phyloP scores from a whole-genome alignment of 1,140 invertebrate genomes.

The Limonius californicus region DNA sequence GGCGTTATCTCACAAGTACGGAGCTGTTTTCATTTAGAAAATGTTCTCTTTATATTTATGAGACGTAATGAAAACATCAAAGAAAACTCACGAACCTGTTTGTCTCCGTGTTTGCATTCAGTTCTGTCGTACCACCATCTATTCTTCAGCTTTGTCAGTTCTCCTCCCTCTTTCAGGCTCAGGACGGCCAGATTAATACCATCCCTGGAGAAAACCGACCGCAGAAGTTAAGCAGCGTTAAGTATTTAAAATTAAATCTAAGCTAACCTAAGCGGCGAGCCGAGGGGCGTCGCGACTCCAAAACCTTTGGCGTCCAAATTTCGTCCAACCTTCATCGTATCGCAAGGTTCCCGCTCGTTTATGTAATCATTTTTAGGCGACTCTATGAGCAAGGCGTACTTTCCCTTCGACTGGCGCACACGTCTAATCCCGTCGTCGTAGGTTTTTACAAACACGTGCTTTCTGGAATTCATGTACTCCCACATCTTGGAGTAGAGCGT shows the following conservation, averaged over 20 bases:
- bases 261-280: constrained; percentile 81
- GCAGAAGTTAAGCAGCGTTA: no score
- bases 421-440: constrained; percentile 82
- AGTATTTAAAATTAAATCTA: constrained; percentile 9
- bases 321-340: constrained; percentile 92
- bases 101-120: constrained; percentile 69
- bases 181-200: constrained; percentile 88
- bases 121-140: constrained; percentile 91
- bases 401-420: constrained; percentile 79
- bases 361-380: constrained; percentile 93
- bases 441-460: constrained; percentile 75
- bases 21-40: constrained; percentile 6
- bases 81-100: constrained; percentile 50
- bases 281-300: constrained; percentile 86
- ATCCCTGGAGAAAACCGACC: constrained; percentile 58
- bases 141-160: constrained; percentile 84
- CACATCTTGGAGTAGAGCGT: constrained; percentile 91
- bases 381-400: constrained; percentile 93
- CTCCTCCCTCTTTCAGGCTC: constrained; percentile 87
- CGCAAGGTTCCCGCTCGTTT: constrained; percentile 89
- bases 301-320: constrained; percentile 93
- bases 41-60: background rate
- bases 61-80: constrained; percentile 1
- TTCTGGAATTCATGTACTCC: constrained; percentile 87
- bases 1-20: no score